Evolutionary conservation across 2,888 invertebrate genomes (phyloP), one percentile per base, ranked within the genome.

Genomic region (Nephrotoma guestfalica): DNA sequence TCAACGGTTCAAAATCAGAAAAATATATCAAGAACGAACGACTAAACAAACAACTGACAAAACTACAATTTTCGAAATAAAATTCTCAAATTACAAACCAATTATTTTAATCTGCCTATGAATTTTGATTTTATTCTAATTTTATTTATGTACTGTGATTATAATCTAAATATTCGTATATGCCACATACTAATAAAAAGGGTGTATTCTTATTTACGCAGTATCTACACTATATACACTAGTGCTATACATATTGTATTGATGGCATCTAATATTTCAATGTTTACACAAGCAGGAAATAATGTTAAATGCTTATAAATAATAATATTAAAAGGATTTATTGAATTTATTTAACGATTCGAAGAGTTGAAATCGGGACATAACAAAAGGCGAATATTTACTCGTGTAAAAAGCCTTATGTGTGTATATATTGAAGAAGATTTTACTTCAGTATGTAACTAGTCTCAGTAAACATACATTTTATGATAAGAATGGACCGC

Each of bases 1-100:
- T 30, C 30, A 30, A 30, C 30, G 30, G 30, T 30, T 2, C 2
- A 2, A 2, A n/a, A n/a, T n/a, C n/a, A n/a, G n/a, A n/a, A 30
- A 30, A 30, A 30, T 30, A 30, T 30, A 30, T 30, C 2, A 30
- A 0, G 2, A 30, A 83, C 13, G 0, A 83, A 41, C 41, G 2
- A 40, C 41, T 83, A 40, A 40, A 6, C 6, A 57, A 18, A 4
- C 6, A 57, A 57, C 15, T 15, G 51, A 57, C 51, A 57, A 57
- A 57, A 5, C 15, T n/a, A 15, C 41, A 85, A 41, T 41, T 41
- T 41, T 41, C 41, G n/a, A 41, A 84, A 84, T 84, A 4, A 41
- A 84, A 84, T 15, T 84, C 84, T 84, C 84, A 84, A 84, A 84
- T 84, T 84, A 84, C 84, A 41, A 84, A 84, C 84, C 84, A 84